A percentile compares a stretch with the other conserved stretches of the same genome.
phyloP scores from a whole-genome alignment of 2,113 vertebrate genomes.

The Cephalopterus ornatus region DNA sequence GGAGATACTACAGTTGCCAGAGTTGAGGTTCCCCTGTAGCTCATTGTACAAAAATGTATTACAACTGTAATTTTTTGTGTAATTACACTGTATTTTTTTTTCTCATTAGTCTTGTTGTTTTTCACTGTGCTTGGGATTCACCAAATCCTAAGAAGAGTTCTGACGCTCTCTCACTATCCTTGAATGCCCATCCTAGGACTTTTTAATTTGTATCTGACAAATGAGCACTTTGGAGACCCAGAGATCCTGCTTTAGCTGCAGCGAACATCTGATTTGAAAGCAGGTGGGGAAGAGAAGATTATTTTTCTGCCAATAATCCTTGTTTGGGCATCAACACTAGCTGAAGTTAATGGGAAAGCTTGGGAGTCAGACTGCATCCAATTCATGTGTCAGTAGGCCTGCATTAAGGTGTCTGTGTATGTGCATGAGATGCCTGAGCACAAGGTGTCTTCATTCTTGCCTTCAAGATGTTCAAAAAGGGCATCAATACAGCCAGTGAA shows the following conservation, averaged over 20 bases:
- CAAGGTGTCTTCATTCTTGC: not conserved
- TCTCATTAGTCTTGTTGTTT: not conserved
- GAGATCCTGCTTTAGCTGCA: not conserved
- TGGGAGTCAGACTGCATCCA: not conserved
- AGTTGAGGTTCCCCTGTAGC: not conserved
- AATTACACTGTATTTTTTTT: not conserved
- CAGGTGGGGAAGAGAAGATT: not conserved
- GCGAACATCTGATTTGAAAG: not conserved
- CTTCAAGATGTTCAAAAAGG: not conserved
- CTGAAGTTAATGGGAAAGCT: not conserved
- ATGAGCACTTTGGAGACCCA: not conserved
- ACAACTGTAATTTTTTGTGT: not conserved
- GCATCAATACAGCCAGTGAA: not conserved
- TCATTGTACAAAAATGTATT: not conserved
- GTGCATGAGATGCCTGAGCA: not conserved
- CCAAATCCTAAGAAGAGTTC: not conserved
- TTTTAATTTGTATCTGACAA: not conserved
- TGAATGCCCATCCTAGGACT: not conserved
- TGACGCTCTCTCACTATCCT: not conserved
- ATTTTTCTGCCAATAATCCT: not conserved
- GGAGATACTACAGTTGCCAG: not conserved
- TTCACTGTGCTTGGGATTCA: not conserved
- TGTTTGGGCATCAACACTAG: not conserved
- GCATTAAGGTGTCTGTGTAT: not conserved
- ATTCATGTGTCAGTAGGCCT: accelerated